Evolutionary conservation across 2,113 vertebrate species (phyloP), one percentile per base, ranked within the genome.

Genomic region (Phalacrocorax carbo): DNA sequence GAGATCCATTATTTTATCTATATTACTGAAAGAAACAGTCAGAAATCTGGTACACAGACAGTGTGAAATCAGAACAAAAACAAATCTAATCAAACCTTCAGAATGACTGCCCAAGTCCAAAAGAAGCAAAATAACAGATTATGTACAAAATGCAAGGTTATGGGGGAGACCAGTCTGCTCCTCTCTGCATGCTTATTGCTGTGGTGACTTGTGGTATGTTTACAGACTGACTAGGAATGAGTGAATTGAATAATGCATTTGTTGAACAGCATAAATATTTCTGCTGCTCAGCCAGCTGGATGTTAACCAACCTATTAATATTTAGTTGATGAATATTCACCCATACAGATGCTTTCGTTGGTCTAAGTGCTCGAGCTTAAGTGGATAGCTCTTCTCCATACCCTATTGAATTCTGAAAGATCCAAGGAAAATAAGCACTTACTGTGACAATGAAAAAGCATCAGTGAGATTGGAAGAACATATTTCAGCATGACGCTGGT

Each of bases 231-330:
- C 82, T 81, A 38, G 82, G 85, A 80, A 61, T 36, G 82, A 93
- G 51, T 34, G 90, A 83, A 82, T 36, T 93, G 82, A 97, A 94
- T 93, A 95, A 96, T 96, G 76, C 64, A 83, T 90, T 92, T 0
- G 5, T 55, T 0, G 0, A 93, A 72, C 72, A 68, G 88, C 96
- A 81, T 88, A 92, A 96, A 90, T 96, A 93, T 96, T 96, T 97
- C 71, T 94, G 62, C 93, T 97, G 93, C 68, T 90, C 64, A 94
- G 93, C 88, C 95, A 96, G 90, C 76, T 97, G 96, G 94, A 94
- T 86, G 82, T 90, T 94, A 96, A 90, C 95, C 95, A 96, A 84
- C 68, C 49, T 82, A 77, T 96, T 97, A 96, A 96, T 94, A 95
- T 92, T 94, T 93, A 95, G 79, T 48, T 92, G 88, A 86, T 96